Evolutionary conservation across 2,797 vertebrate genomes (phyloP).

Genomic region (Fistularia commersonii): DNA sequence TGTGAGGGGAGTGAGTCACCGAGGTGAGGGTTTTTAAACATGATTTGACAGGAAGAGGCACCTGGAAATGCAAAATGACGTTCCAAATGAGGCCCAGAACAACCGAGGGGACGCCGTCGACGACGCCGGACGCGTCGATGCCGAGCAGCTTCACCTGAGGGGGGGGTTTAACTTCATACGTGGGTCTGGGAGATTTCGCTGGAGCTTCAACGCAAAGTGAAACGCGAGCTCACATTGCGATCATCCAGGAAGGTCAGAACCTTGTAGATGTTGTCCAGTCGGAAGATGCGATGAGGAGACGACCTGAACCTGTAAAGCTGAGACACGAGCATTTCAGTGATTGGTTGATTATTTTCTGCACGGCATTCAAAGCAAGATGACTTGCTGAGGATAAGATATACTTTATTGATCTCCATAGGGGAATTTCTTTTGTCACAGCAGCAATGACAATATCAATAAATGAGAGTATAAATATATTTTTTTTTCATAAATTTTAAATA

Average conservation of each 20-base stretch:
- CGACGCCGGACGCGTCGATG: slow-evolving; percentile 84
- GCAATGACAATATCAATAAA: no score
- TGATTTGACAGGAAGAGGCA: slow-evolving; percentile 20
- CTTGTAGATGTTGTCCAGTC: slow-evolving; percentile 90
- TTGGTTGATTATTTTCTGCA: no score
- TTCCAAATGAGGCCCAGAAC: slow-evolving; percentile 89
- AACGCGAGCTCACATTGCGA: slow-evolving; percentile 81
- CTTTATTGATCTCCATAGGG: no score
- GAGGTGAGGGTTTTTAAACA: not conserved
- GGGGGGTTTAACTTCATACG: not conserved
- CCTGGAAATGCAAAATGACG: slow-evolving; percentile 90
- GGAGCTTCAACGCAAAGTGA: no score
- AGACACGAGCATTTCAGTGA: not conserved
- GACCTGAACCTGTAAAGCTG: slow-evolving; percentile 85
- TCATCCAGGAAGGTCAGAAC: slow-evolving; percentile 88
- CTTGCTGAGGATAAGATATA: no score
- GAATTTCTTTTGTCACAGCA: no score
- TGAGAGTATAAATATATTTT: no score
- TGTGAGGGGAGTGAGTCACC: not conserved
- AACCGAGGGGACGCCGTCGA: slow-evolving; percentile 85
- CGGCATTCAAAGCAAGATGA: no score
- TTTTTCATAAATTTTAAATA: not conserved
- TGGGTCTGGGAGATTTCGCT: no score
- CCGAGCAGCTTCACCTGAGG: slow-evolving; percentile 85
- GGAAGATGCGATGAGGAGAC: slow-evolving; percentile 88